Conservation (phyloP, 2,888 invertebrate species). For the Pseudococcus viburni region DNA sequence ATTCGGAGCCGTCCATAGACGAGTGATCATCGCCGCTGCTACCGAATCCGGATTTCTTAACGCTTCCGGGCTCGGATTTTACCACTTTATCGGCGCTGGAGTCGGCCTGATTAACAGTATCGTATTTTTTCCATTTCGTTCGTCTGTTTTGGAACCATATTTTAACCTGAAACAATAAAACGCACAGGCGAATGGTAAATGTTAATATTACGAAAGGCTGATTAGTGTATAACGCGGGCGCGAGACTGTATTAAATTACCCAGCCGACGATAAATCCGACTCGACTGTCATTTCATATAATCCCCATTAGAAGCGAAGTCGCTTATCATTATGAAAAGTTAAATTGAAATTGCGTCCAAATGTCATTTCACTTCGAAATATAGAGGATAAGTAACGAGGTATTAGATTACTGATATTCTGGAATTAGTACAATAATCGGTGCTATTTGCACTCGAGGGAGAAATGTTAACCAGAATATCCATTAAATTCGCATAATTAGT, state of each 20-base stretch:
- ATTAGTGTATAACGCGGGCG: background rate
- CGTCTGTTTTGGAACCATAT: constrained; percentile 93
- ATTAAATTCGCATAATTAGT: constrained; percentile 54
- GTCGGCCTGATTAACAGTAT: constrained; percentile 90
- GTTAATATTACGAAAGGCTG: background rate
- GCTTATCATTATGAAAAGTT: constrained; percentile 55
- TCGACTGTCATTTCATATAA: constrained; percentile 39
- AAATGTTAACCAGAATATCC: constrained; percentile 38
- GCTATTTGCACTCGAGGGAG: constrained; percentile 10
- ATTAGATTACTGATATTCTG: constrained; percentile 52
- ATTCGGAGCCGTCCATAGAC: constrained; percentile 69
- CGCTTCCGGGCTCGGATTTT: constrained; percentile 79
- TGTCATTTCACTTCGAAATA: constrained; percentile 39
- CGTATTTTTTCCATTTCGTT: constrained; percentile 91
- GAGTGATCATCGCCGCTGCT: constrained; percentile 68
- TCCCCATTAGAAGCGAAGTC: constrained; percentile 39
- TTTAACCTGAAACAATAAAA: constrained; percentile 78
- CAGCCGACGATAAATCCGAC: constrained; percentile 33
- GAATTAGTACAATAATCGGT: constrained; percentile 40
- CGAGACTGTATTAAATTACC: constrained; percentile 23
- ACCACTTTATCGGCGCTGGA: constrained; percentile 73
- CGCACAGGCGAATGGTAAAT: background rate
- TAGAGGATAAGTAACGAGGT: constrained; percentile 44
- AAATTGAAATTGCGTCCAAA: constrained; percentile 55
- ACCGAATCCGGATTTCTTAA: constrained; percentile 68